Evolutionary conservation across 2,888 invertebrate genomes (phyloP).

Genomic region (Drosophila antonietae): DNA sequence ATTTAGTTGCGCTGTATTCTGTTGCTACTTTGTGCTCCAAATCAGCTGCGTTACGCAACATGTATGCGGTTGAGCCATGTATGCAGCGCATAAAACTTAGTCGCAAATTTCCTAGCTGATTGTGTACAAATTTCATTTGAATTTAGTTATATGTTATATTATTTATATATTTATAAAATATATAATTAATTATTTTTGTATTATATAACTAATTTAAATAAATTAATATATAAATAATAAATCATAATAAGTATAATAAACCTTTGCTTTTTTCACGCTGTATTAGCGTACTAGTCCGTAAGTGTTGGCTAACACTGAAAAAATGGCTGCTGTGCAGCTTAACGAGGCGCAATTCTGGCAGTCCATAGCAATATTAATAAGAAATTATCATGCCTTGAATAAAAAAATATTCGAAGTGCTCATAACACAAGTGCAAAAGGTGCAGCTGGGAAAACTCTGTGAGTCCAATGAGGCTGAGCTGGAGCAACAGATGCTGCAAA

Average conservation of each 20-base stretch:
- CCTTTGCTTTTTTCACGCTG: background rate
- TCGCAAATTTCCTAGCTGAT: background rate
- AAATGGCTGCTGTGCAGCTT: constrained; percentile 37
- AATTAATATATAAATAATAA: too few relatives aligned
- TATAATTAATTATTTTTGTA: too few relatives aligned
- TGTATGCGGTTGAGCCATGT: constrained; percentile 27
- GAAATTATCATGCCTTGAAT: constrained; percentile 90
- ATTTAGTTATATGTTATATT: background rate
- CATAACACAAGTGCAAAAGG: constrained; percentile 53
- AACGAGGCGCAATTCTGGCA: constrained; percentile 87
- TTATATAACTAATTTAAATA: too few relatives aligned
- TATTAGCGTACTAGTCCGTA: constrained; percentile 16
- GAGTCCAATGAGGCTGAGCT: constrained; percentile 46
- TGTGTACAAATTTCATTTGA: background rate
- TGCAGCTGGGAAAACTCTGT: constrained; percentile 53
- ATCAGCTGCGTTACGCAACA: constrained; percentile 61
- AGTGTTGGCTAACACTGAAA: background rate
- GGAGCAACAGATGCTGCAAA: constrained; percentile 26
- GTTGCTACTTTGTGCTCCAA: constrained; percentile 17
- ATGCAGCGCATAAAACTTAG: constrained; percentile 28
- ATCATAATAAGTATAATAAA: too few relatives aligned
- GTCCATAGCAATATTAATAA: constrained; percentile 87
- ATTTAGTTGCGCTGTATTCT: constrained; percentile 25
- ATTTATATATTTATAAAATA: too few relatives aligned
- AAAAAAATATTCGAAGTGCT: constrained; percentile 88